A percentile compares a stretch with the other conserved stretches of the same genome.
phyloP scores from a whole-genome alignment of 2,797 vertebrate species.

The Crocodylus rhombifer region DNA sequence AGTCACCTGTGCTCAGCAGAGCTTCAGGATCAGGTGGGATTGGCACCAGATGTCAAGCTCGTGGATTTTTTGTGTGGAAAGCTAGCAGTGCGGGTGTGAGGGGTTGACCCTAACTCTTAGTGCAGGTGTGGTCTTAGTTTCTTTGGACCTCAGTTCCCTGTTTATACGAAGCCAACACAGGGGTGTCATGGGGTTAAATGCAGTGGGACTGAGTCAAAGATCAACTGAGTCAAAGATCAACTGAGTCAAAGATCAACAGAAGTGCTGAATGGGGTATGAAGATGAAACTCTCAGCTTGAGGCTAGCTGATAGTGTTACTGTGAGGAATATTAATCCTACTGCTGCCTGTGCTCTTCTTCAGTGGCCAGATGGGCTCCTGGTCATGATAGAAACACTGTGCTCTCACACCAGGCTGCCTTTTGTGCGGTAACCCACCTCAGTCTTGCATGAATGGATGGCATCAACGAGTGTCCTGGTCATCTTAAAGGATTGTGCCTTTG shows the following conservation, averaged over 20 bases:
- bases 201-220: neutral
- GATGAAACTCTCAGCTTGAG: no score
- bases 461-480: neutral
- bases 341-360: neutral
- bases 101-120: no score
- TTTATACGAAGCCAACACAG: neutral
- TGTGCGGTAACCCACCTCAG: neutral
- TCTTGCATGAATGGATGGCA: neutral
- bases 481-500: neutral
- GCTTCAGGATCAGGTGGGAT: no score
- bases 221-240: no score
- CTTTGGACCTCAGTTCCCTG: neutral
- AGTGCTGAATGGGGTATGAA: no score
- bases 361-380: neutral
- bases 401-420: neutral
- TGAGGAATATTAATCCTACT: no score
- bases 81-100: no score
- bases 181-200: neutral
- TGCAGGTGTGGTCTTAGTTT: no score
- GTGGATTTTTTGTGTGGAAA: no score
- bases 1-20: no score
- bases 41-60: no score
- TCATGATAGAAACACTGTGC: neutral
- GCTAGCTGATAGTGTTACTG: neutral
- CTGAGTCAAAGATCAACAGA: no score